A percentile compares a stretch with the other conserved stretches of the same genome.
These are phyloP conservation scores for Melangyna quadrimaculata DNA, from an alignment of 2,888 invertebrate genomes.

Conservation along the genomic window DNA sequence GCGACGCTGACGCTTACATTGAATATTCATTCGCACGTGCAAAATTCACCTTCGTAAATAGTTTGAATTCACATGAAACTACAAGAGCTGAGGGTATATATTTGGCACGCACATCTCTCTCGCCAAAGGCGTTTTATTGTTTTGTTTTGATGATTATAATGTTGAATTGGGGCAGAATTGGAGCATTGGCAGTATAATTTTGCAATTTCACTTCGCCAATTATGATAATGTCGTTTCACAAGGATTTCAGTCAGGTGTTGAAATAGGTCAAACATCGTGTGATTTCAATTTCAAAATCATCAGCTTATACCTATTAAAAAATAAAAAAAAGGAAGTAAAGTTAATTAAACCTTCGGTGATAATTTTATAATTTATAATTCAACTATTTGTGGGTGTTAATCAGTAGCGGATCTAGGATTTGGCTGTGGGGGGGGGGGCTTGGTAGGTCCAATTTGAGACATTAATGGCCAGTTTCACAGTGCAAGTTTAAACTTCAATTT, in stretches of 20 bases:
- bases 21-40: slow-evolving; percentile 49
- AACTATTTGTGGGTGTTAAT: too few species aligned
- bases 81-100: slow-evolving; percentile 13
- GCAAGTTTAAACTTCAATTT: too few species aligned
- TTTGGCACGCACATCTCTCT: slow-evolving; percentile 29
- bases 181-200: slow-evolving; percentile 28
- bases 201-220: slow-evolving; percentile 6
- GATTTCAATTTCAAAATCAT: too few species aligned
- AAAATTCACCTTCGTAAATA: slow-evolving; percentile 37
- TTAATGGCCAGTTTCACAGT: too few species aligned
- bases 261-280: not conserved
- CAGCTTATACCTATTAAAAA: too few species aligned
- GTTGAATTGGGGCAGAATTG: slow-evolving; percentile 40
- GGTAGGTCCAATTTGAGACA: too few species aligned
- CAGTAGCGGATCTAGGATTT: too few species aligned
- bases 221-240: slow-evolving; percentile 4
- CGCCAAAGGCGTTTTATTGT: slow-evolving; percentile 6
- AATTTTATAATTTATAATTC: too few species aligned
- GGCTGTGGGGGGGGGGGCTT: too few species aligned
- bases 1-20: too few species aligned
- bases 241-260: slow-evolving; percentile 4
- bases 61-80: slow-evolving; percentile 16
- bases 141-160: slow-evolving; percentile 21
- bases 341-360: too few species aligned
- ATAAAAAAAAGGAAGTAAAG: too few species aligned